Evolutionary conservation across 2,888 invertebrate species (phyloP), one percentile per base, ranked within the genome.

Genomic region (Hypolimnas misippus): DNA sequence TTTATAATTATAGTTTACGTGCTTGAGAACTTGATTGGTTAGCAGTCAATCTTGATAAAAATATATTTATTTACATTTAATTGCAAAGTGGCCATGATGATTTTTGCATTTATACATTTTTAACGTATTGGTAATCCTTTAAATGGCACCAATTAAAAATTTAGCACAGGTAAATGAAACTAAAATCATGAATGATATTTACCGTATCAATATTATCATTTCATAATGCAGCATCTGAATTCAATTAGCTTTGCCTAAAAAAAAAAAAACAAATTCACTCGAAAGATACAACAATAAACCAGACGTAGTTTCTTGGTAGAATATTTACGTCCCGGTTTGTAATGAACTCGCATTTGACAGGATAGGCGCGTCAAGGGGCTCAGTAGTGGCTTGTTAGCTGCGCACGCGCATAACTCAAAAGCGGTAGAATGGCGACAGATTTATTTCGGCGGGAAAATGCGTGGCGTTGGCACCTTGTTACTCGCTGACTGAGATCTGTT

Each of bases 351-450:
- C 21, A 1, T 46, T 46, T 46, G 46, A 46, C 21, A 46, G 46
- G 46, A 21, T 21, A 46, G 46, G 46, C 21, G 46, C 46, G 46
- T 46, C 46, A 46, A 46, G 46, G 46, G 21, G n/a, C 46, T 46
- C 21, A n/a, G 46, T 46, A 46, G 46, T 46, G 46, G 65, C 72
- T 73, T 73, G 72, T 75, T 75, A 73, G 69, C 35, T 58, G 61
- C 46, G 62, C 50, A 17, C 50, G 61, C 57, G 68, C 65, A 74
- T 76, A 74, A 74, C 66, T 75, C 75, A 76, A 75, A 74, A 70
- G 70, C 62, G 31, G 63, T 62, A 60, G 61, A 60, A 56, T 62
- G 57, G 62, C 63, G 72, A 73, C 73, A 70, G 70, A 72, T 76
- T 73, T 74, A 74, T 71, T 70, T 66, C 54, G 52, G 53, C n/a